phyloP scores from a whole-genome alignment of 2,113 vertebrate species.

The Elanoides forficatus region DNA sequence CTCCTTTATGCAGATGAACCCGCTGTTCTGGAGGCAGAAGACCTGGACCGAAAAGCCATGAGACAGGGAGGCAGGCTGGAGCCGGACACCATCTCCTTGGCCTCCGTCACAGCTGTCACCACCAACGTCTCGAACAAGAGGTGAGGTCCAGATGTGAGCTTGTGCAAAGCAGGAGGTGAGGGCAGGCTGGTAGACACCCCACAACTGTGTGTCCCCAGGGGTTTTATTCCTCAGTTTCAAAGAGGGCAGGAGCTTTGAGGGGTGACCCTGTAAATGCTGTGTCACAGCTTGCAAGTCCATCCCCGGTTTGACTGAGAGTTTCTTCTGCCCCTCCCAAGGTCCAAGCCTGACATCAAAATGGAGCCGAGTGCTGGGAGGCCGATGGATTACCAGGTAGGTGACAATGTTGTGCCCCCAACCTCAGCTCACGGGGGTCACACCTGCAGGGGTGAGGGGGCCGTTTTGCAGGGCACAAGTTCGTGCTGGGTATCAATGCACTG shows the following conservation, averaged over 20 bases:
- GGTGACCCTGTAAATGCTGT: not conserved
- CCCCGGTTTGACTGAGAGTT: not conserved
- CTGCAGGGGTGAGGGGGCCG: accelerated
- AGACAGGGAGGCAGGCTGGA: slow-evolving; percentile 78
- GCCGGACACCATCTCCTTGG: slow-evolving; percentile 88
- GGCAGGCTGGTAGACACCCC: not conserved
- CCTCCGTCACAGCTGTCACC: slow-evolving; percentile 94
- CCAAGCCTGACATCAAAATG: slow-evolving; percentile 98
- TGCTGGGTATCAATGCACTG: accelerated
- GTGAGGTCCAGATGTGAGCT: slow-evolving; percentile 26
- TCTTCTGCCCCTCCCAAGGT: slow-evolving; percentile 68
- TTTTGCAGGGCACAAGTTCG: not conserved
- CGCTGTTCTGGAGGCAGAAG: slow-evolving; percentile 89
- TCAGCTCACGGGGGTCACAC: accelerated
- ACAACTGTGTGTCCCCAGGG: accelerated
- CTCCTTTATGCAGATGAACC: slow-evolving; percentile 82
- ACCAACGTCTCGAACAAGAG: slow-evolving; percentile 97
- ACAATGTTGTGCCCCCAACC: accelerated
- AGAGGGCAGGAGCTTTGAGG: not conserved
- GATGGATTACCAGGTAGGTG: slow-evolving; percentile 93
- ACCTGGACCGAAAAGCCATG: slow-evolving; percentile 81
- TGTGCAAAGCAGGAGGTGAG: not conserved
- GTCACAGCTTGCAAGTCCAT: not conserved
- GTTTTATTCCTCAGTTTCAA: not conserved
- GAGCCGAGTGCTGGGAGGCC: slow-evolving; percentile 90